Evolutionary conservation across 1,140 invertebrate genomes (phyloP).

Genomic region (Heliconius melpomene): DNA sequence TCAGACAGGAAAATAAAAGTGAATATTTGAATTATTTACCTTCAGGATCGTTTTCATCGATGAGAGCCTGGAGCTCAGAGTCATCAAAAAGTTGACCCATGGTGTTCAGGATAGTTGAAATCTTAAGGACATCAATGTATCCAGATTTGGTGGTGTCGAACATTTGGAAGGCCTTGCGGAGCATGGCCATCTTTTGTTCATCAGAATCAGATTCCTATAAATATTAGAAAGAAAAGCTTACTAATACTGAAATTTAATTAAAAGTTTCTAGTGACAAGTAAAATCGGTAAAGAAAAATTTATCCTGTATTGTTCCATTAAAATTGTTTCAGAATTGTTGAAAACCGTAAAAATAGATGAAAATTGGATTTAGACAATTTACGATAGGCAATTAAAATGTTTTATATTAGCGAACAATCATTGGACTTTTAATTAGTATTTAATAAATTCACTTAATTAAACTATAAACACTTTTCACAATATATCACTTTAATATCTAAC

Average conservation of each 20-base stretch:
- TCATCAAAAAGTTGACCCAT: slow-evolving; percentile 96
- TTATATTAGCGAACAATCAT: neutral
- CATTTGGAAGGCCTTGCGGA: slow-evolving; percentile 97
- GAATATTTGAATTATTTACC: slow-evolving; percentile 67
- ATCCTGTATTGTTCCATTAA: neutral
- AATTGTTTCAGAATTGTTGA: neutral
- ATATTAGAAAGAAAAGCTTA: slow-evolving; percentile 28
- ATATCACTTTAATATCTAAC: neutral
- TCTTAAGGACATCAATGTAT: slow-evolving; percentile 93
- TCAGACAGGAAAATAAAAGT: neutral
- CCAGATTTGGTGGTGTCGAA: slow-evolving; percentile 95
- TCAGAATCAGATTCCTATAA: slow-evolving; percentile 84
- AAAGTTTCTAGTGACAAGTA: neutral
- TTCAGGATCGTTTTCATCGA: slow-evolving; percentile 93
- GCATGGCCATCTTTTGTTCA: slow-evolving; percentile 92
- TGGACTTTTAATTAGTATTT: neutral
- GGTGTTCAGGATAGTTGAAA: slow-evolving; percentile 95
- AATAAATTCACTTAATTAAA: neutral
- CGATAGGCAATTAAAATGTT: neutral
- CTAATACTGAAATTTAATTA: neutral
- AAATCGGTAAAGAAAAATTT: neutral
- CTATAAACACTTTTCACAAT: slow-evolving; percentile 17
- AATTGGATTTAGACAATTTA: neutral
- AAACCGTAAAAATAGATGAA: neutral
- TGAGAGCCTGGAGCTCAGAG: slow-evolving; percentile 90